phyloP scores from a whole-genome alignment of 2,113 vertebrate species.

The Psilopogon haemacephalus region DNA sequence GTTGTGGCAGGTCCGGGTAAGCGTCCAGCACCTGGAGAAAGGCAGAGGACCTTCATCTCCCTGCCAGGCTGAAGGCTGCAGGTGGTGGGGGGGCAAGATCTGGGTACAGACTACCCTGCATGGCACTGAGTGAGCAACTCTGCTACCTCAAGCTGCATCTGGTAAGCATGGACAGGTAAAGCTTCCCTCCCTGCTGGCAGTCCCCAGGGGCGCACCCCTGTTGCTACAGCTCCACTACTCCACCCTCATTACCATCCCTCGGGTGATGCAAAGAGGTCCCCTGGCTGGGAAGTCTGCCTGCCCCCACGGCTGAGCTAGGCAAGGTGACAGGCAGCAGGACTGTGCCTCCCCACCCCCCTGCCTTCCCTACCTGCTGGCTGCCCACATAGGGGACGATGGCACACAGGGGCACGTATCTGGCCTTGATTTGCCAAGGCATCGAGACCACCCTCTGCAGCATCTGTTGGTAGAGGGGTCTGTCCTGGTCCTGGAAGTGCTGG shows the following conservation, averaged over 20 bases:
- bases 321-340: not conserved
- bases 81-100: rapidly evolving
- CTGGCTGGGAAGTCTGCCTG: not conserved
- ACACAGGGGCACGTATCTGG: constrained; percentile 81
- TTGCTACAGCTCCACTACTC: not conserved
- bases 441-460: constrained; percentile 74
- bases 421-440: constrained; percentile 85
- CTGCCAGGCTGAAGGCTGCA: not conserved
- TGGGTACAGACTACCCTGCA: not conserved
- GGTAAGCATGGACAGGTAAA: not conserved
- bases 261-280: not conserved
- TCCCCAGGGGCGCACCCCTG: not conserved
- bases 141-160: not conserved
- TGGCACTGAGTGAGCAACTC: not conserved
- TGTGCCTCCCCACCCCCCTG: rapidly evolving
- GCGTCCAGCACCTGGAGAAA: constrained; percentile 76
- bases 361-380: constrained; percentile 75
- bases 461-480: constrained; percentile 71
- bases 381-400: constrained; percentile 82
- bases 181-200: not conserved
- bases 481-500: constrained; percentile 66
- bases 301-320: not conserved
- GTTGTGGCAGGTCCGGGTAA: constrained; percentile 73
- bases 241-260: not conserved
- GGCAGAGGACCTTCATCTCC: not conserved